phyloP scores from a whole-genome alignment of 2,113 vertebrate genomes.

The Coregonus clupeaformis region DNA sequence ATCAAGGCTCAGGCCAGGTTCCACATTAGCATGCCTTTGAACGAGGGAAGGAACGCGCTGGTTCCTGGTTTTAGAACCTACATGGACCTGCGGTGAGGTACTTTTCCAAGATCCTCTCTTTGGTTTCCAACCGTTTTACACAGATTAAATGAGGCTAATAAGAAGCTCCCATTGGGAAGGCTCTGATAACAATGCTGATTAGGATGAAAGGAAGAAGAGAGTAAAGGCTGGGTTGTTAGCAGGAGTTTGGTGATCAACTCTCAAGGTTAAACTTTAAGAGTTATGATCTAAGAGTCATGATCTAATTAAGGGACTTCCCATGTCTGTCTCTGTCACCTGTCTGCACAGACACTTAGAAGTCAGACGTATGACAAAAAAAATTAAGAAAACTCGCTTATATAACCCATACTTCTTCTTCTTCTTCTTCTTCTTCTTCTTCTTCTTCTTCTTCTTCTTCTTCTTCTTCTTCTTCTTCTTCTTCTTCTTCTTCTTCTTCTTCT shows the following conservation, averaged over 20 bases:
- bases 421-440: no score
- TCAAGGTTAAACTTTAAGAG: constrained; percentile 11
- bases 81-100: constrained; percentile 16
- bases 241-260: background rate
- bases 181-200: constrained; percentile 30
- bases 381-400: constrained; percentile 35
- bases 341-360: constrained; percentile 1
- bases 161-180: constrained; percentile 13
- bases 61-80: constrained; percentile 24
- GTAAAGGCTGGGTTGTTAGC: background rate
- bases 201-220: constrained; percentile 5
- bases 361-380: constrained; percentile 25
- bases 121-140: constrained; percentile 15
- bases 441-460: no score
- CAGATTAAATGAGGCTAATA: background rate
- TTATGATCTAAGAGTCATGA: constrained; percentile 3
- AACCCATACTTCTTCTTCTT: constrained; percentile 13
- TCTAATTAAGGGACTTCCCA: constrained; percentile 37
- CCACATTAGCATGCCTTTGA: constrained; percentile 63
- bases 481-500: no score
- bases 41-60: constrained; percentile 25
- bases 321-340: constrained; percentile 27
- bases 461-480: no score
- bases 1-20: constrained; percentile 49
- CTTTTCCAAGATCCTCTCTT: constrained; percentile 22